Percentiles rank a stretch among this genome's conserved stretches.
Conservation (phyloP, 1,140 invertebrate species). For the Ceratina australensis region DNA sequence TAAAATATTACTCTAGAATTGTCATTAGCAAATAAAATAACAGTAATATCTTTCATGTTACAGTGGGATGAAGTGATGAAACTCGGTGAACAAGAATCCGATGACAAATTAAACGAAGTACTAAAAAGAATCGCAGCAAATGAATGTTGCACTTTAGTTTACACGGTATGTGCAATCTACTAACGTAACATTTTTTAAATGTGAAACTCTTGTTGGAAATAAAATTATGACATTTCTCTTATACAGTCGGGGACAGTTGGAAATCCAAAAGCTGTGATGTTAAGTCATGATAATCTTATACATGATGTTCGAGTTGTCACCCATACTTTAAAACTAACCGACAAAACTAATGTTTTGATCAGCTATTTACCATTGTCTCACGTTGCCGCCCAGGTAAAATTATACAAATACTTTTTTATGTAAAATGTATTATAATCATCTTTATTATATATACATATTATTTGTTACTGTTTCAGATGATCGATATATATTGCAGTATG, state of each 20-base stretch:
- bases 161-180: conserved; percentile 85
- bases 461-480: conserved; percentile 79
- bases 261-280: conserved; percentile 95
- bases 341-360: conserved; percentile 83
- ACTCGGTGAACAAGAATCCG: conserved; percentile 86
- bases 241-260: conserved; percentile 93
- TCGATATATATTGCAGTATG: conserved; percentile 88
- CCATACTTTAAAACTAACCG: conserved; percentile 71
- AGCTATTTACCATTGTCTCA: conserved; percentile 94
- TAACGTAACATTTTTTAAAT: no score
- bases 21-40: background rate
- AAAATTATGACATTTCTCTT: background rate
- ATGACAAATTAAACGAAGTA: conserved; percentile 85
- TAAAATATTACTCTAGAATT: conserved; percentile 19
- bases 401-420: background rate
- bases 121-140: conserved; percentile 89
- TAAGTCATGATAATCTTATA: conserved; percentile 92
- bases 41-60: conserved; percentile 49
- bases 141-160: conserved; percentile 94
- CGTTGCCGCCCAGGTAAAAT: conserved; percentile 89
- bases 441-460: background rate
- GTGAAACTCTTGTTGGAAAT: no score
- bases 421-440: background rate
- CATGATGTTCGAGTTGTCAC: conserved; percentile 81
- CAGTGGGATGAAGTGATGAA: conserved; percentile 91